These are phyloP conservation scores for Tipula unca DNA, from an alignment of 2,888 invertebrate species.

Conservation along the genomic window DNA sequence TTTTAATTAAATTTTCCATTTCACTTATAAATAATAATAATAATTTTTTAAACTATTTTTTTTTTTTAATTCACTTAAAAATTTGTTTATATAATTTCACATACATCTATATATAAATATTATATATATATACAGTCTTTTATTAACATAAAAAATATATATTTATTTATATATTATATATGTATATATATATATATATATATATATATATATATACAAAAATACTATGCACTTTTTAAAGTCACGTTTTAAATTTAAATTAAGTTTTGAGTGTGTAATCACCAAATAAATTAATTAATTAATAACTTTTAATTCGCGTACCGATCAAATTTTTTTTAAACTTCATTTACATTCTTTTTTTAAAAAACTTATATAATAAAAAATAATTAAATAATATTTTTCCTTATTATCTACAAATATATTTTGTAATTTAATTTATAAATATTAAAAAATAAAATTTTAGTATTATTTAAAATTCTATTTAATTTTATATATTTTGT, in stretches of 20 bases:
- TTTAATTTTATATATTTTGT: not conserved
- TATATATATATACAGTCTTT: not conserved
- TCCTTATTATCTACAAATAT: not conserved
- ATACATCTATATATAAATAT: not conserved
- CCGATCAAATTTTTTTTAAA: not conserved
- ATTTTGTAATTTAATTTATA: not conserved
- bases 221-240: not conserved
- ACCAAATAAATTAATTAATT: not conserved
- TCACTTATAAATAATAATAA: not conserved
- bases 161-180: not conserved
- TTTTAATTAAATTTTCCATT: not conserved
- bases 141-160: not conserved
- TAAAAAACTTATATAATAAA: not conserved
- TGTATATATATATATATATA: not conserved
- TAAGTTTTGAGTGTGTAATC: not conserved
- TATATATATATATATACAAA: not conserved
- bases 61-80: not conserved
- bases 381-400: not conserved
- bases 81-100: conserved; percentile 9
- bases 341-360: not conserved
- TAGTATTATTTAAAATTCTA: not conserved
- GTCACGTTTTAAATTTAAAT: not conserved
- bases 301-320: not conserved
- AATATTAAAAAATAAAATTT: not conserved
- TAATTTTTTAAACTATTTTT: not conserved